Percentiles rank a stretch among this genome's conserved stretches.
phyloP scores from a whole-genome alignment of 2,113 vertebrate species.

The Peromyscus californicus region DNA sequence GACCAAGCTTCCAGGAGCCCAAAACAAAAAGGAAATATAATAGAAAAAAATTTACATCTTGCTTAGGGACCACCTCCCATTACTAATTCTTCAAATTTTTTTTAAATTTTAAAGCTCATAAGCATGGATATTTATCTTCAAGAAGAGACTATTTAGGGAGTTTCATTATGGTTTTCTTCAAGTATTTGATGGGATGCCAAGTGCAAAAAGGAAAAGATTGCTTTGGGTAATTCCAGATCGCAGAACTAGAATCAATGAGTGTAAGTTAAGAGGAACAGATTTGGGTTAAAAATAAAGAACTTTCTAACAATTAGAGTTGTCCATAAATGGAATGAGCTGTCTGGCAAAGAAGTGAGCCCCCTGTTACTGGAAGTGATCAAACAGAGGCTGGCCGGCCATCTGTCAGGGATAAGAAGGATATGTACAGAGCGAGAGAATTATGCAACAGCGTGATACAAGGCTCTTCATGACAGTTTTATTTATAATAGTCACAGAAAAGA shows the following conservation, averaged over 20 bases:
- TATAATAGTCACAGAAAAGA: slow-evolving; percentile 75
- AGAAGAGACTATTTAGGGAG: slow-evolving; percentile 78
- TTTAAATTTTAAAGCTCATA: slow-evolving; percentile 70
- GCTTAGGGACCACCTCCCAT: slow-evolving; percentile 58
- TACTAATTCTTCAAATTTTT: slow-evolving; percentile 44
- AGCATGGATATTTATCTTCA: slow-evolving; percentile 78
- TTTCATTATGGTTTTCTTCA: slow-evolving; percentile 81
- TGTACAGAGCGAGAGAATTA: slow-evolving; percentile 79
- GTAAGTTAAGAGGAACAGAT: slow-evolving; percentile 82
- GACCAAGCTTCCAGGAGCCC: slow-evolving; percentile 71
- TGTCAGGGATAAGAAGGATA: slow-evolving; percentile 80
- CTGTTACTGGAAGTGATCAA: slow-evolving; percentile 85
- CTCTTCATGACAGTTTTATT: slow-evolving; percentile 78
- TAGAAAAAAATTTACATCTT: slow-evolving; percentile 52
- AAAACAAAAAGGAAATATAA: slow-evolving; percentile 72
- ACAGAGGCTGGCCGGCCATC: slow-evolving; percentile 84
- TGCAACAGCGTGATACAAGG: slow-evolving; percentile 76
- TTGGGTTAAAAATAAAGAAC: slow-evolving; percentile 85
- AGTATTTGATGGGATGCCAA: slow-evolving; percentile 81
- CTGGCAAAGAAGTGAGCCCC: slow-evolving; percentile 85
- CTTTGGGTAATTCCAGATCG: slow-evolving; percentile 84
- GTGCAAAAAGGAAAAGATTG: slow-evolving; percentile 78
- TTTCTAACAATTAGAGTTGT: slow-evolving; percentile 86
- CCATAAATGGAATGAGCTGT: slow-evolving; percentile 85
- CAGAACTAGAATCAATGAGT: slow-evolving; percentile 84